Evolutionary conservation across 2,888 invertebrate genomes (phyloP).

Genomic region (Eupithecia vulgata): DNA sequence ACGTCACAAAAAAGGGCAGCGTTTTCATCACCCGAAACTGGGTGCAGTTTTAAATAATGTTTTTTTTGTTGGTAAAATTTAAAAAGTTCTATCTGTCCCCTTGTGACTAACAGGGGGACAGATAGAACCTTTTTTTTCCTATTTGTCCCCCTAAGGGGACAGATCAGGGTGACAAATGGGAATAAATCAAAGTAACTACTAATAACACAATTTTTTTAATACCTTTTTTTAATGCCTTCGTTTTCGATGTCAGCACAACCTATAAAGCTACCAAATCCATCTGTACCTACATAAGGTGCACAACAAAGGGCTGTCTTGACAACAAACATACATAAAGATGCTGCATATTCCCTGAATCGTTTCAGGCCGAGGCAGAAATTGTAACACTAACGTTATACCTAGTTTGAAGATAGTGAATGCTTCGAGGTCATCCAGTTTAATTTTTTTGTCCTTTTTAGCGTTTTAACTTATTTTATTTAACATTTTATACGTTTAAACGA

Average conservation of each 20-base stretch:
- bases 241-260: background rate
- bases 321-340: background rate
- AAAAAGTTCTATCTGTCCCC: no score
- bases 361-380: slow-evolving; percentile 26
- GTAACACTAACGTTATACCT: slow-evolving; percentile 29
- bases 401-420: slow-evolving; percentile 50
- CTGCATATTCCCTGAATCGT: slow-evolving; percentile 20
- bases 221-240: no score
- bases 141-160: no score
- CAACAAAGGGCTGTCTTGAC: background rate
- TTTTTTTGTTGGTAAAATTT: no score
- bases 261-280: background rate
- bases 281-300: background rate
- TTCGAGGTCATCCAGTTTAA: slow-evolving; percentile 55
- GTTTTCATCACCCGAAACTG: no score
- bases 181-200: no score
- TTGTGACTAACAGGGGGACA: no score
- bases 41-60: no score
- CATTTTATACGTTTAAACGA: slow-evolving; percentile 5
- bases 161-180: no score
- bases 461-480: slow-evolving; percentile 35
- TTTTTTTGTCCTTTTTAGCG: slow-evolving; percentile 46
- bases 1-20: no score
- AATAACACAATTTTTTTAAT: no score
- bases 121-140: no score